phyloP scores from a whole-genome alignment of 2,888 invertebrate genomes.

The Eupithecia vulgata region DNA sequence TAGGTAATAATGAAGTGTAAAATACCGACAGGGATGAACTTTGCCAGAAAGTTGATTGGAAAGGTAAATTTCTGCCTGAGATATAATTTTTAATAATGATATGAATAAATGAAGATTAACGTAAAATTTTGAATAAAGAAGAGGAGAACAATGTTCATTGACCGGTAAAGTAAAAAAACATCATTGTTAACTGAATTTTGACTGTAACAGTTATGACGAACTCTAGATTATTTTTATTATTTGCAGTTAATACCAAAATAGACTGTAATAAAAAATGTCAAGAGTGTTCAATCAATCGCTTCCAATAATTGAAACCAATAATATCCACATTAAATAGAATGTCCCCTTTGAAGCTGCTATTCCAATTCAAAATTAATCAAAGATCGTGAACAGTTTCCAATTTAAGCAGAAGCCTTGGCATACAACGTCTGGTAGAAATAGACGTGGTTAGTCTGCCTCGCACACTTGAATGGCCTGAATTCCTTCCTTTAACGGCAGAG shows the following conservation, averaged over 20 bases:
- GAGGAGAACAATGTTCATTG: neutral
- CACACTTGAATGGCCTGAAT: constrained; percentile 59
- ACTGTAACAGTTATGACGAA: neutral
- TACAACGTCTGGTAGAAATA: constrained; percentile 19
- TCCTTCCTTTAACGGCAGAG: constrained; percentile 57
- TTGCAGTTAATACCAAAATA: neutral
- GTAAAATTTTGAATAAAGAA: neutral
- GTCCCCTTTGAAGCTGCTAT: constrained; percentile 11
- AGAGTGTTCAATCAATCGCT: neutral
- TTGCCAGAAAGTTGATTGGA: neutral
- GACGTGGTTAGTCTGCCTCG: constrained; percentile 35
- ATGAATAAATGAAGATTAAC: neutral
- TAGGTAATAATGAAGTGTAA: neutral
- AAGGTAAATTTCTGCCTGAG: neutral
- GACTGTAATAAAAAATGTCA: neutral
- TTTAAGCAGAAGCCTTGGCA: constrained; percentile 17
- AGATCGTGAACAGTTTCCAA: constrained; percentile 11
- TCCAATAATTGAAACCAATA: neutral
- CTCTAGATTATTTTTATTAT: neutral
- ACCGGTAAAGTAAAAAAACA: neutral
- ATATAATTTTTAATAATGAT: neutral
- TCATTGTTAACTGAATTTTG: neutral
- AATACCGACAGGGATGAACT: neutral
- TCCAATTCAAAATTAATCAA: constrained; percentile 14
- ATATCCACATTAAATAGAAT: neutral